These are phyloP conservation scores for Wiebesia pumilae DNA, from an alignment of 1,140 invertebrate genomes.

Conservation along the genomic window DNA sequence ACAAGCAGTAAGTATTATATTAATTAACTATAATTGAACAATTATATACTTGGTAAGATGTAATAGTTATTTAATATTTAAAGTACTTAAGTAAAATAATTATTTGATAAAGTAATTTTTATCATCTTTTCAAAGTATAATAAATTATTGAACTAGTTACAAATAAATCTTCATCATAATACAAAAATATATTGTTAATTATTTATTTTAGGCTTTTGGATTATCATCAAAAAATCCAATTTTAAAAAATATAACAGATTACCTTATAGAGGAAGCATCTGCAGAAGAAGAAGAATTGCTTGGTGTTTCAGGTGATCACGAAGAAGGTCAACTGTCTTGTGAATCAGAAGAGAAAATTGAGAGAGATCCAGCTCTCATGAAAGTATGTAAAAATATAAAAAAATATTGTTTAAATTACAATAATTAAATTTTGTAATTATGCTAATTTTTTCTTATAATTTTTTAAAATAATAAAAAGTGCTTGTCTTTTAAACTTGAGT, in stretches of 20 bases:
- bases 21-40: not conserved
- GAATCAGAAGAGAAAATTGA: slow-evolving; percentile 81
- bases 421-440: slow-evolving; percentile 7
- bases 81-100: slow-evolving; percentile 16
- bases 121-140: not conserved
- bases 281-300: slow-evolving; percentile 98
- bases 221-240: slow-evolving; percentile 95
- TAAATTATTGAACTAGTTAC: not conserved
- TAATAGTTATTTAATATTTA: no score
- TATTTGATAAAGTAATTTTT: not conserved
- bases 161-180: no score
- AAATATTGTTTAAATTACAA: not conserved
- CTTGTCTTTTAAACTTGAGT: no score
- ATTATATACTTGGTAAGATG: not conserved
- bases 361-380: slow-evolving; percentile 84
- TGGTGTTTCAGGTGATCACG: slow-evolving; percentile 81
- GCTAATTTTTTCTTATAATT: slow-evolving; percentile 3
- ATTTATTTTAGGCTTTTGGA: slow-evolving; percentile 79
- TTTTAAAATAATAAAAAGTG: not conserved
- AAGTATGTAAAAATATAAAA: slow-evolving; percentile 76
- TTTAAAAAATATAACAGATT: slow-evolving; percentile 97
- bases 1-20: slow-evolving; percentile 63
- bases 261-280: slow-evolving; percentile 97
- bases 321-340: slow-evolving; percentile 75
- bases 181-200: slow-evolving; percentile 21